Evolutionary conservation across 2,113 vertebrate genomes (phyloP), one percentile per base, ranked within the genome.

Genomic region (Microcebus murinus): DNA sequence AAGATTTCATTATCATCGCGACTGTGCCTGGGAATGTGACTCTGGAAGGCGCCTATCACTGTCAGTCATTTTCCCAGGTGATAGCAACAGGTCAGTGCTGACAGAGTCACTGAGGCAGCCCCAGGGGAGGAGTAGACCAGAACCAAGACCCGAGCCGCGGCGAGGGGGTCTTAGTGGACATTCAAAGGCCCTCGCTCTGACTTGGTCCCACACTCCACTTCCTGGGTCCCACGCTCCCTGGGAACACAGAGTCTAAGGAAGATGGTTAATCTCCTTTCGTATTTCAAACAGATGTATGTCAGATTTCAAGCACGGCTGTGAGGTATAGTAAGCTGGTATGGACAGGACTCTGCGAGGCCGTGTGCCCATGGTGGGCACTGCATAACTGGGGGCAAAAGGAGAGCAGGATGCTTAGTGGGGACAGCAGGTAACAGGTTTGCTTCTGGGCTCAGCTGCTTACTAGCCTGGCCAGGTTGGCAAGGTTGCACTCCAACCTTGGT

Each of bases 351-450:
- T n/a, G 4, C 1, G 6, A 36, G 34, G 12, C 2, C 9, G 25
- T 20, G n/a, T 39, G 48, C n/a, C 52, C 23, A 5, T 0, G 31
- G 76, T 25, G 15, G 74, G 10, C 1, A 1, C 29, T 25, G 15
- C 39, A 6, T 4, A 45, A 23, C 27, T 11, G 25, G 36, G 18
- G 34, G 27, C 15, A 10, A 21, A 23, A 42, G 34, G 52, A 42
- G 6, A 11, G 15, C 23, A 50, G 34, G 57, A 42, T 34, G 52
- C 79, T 21, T 50, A 31, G 21, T 42, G 52, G 31, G 52, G 36
- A 87, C 61, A 50, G 52, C 45, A 71, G 39, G 10, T 29, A 20
- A 15, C 45, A 23, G 15, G 10, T 31, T 57, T 68, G 20, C 10
- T 1, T 45, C 59, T 31, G n/a, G 15, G 29, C 27, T 67, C 23